phyloP scores from a whole-genome alignment of 2,797 vertebrate genomes.

The Paguma larvata region DNA sequence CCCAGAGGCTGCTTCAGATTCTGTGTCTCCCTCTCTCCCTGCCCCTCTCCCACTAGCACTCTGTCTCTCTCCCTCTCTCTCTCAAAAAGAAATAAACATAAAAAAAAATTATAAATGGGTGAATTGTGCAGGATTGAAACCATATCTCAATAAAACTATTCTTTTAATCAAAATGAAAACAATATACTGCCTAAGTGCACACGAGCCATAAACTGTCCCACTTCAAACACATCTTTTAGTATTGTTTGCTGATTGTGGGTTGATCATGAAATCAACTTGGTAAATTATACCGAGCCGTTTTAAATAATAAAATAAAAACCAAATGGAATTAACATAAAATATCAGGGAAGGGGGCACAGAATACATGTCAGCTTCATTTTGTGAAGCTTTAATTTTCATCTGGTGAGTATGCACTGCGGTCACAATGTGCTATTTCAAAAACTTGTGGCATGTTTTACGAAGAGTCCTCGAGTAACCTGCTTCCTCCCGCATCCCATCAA shows the following conservation, averaged over 20 bases:
- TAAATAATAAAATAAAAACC: conserved; percentile 15
- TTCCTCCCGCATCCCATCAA: neutral
- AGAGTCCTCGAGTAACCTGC: neutral
- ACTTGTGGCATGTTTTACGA: neutral
- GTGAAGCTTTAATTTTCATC: neutral
- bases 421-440: neutral
- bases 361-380: neutral
- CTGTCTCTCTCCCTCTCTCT: too few species aligned
- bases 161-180: conserved; percentile 7
- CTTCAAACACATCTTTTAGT: neutral
- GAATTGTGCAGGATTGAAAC: neutral
- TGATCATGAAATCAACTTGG: neutral
- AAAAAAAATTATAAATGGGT: neutral
- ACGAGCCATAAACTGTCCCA: neutral
- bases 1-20: too few species aligned
- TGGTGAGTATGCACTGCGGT: neutral
- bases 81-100: too few species aligned
- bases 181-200: neutral
- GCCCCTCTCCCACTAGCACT: too few species aligned
- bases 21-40: too few species aligned
- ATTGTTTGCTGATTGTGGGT: neutral
- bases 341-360: neutral
- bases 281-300: neutral
- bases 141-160: conserved; percentile 11
- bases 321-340: neutral